phyloP scores from a whole-genome alignment of 2,797 vertebrate genomes.

The Kryptopterus vitreolus region DNA sequence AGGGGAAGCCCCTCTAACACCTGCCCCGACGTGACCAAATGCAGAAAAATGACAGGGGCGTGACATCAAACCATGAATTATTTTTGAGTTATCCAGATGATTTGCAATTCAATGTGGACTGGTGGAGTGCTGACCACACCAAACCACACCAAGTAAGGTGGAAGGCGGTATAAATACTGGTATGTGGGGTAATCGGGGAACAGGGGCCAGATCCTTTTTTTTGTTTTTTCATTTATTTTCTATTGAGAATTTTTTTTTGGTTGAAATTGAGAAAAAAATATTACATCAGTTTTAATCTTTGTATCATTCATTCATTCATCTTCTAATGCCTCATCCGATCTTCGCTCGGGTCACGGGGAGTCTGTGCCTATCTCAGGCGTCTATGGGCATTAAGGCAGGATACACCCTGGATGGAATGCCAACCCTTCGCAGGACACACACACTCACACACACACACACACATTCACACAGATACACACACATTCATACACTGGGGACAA shows the following conservation, averaged over 20 bases:
- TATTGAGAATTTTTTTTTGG: constrained; percentile 16
- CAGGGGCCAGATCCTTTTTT: constrained; percentile 66
- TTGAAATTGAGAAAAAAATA: constrained; percentile 56
- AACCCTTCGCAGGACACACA: too few relatives aligned
- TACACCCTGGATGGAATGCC: too few relatives aligned
- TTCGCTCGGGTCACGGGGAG: too few relatives aligned
- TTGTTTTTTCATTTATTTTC: constrained; percentile 71
- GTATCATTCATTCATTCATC: too few relatives aligned
- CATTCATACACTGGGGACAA: too few relatives aligned
- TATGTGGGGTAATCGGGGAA: constrained; percentile 74
- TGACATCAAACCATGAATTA: constrained; percentile 74
- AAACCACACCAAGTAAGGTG: constrained; percentile 74
- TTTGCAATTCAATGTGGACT: constrained; percentile 79
- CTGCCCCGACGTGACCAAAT: constrained; percentile 74
- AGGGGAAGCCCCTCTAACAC: constrained; percentile 68
- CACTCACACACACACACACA: too few relatives aligned
- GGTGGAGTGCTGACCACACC: constrained; percentile 80
- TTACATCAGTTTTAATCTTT: too few relatives aligned
- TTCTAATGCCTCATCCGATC: too few relatives aligned
- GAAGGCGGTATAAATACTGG: constrained; percentile 52
- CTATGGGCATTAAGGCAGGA: too few relatives aligned
- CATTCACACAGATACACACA: too few relatives aligned
- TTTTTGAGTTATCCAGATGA: constrained; percentile 76
- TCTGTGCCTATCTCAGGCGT: too few relatives aligned
- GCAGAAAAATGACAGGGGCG: constrained; percentile 77